A percentile compares a stretch with the other conserved stretches of the same genome.
These are phyloP conservation scores for Apomyelois bistriatella DNA, from an alignment of 2,888 invertebrate genomes.

Conservation along the genomic window DNA sequence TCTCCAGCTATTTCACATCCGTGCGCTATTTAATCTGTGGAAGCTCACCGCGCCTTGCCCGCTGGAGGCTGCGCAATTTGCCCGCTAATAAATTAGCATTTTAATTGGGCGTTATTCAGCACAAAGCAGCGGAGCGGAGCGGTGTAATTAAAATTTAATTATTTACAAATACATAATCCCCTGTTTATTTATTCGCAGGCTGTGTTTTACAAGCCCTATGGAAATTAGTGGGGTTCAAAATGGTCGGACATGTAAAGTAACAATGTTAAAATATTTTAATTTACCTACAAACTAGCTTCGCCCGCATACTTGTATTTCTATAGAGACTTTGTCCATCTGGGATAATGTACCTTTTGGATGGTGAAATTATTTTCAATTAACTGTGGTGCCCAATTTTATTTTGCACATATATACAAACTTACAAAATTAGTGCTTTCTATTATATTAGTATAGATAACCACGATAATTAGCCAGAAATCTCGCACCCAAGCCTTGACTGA, in stretches of 20 bases:
- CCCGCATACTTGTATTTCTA: too few relatives aligned
- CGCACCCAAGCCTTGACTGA: too few relatives aligned
- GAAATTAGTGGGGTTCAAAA: neutral
- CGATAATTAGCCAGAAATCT: too few relatives aligned
- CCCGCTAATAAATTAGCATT: conserved; percentile 5
- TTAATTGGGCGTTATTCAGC: conserved; percentile 5
- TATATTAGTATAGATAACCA: too few relatives aligned
- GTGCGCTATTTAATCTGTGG: neutral
- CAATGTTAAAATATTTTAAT: neutral
- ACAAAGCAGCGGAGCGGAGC: neutral
- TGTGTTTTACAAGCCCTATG: neutral
- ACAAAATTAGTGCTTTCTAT: too few relatives aligned
- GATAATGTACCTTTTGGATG: too few relatives aligned
- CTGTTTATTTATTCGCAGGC: neutral
- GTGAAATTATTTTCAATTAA: too few relatives aligned
- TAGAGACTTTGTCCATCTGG: too few relatives aligned
- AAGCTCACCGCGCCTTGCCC: neutral
- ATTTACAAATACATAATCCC: conserved; percentile 1
- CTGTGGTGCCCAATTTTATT: too few relatives aligned
- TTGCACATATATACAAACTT: too few relatives aligned
- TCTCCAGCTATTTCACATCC: neutral
- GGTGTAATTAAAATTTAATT: conserved; percentile 6
- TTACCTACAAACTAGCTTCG: too few relatives aligned
- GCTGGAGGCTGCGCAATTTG: neutral
- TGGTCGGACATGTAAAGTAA: neutral